Percentiles rank a stretch among this genome's conserved stretches.
These are phyloP conservation scores for Stegastes partitus DNA, from an alignment of 2,113 vertebrate species.

Conservation along the genomic window DNA sequence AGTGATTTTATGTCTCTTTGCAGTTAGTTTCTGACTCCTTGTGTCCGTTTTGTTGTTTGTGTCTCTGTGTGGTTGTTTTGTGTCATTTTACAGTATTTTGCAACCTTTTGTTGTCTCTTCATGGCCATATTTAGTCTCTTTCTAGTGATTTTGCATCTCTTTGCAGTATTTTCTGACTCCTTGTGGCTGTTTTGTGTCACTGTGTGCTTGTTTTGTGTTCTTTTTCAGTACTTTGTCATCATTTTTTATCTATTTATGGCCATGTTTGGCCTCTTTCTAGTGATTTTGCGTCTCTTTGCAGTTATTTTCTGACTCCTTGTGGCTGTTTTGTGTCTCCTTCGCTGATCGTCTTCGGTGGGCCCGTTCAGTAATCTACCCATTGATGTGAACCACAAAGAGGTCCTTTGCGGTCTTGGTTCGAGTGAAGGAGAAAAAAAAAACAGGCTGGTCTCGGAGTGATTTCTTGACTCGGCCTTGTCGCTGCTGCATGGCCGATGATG, in stretches of 20 bases:
- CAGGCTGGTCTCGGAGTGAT: slow-evolving; percentile 24
- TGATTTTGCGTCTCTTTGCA: background rate
- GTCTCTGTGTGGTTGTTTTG: background rate
- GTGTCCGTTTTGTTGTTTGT: background rate
- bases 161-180: background rate
- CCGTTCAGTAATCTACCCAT: slow-evolving; percentile 10
- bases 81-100: background rate
- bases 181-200: background rate
- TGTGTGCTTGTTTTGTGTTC: background rate
- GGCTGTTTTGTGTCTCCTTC: background rate
- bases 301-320: background rate
- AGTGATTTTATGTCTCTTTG: background rate
- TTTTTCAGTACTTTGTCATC: background rate
- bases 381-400: slow-evolving; percentile 40
- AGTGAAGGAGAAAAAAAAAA: slow-evolving; percentile 1
- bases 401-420: slow-evolving; percentile 38
- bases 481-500: slow-evolving; percentile 65
- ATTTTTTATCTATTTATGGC: background rate
- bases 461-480: slow-evolving; percentile 58
- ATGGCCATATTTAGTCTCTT: background rate
- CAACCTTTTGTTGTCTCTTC: background rate
- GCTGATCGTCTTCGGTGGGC: slow-evolving; percentile 4
- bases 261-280: background rate
- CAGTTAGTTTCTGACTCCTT: background rate
- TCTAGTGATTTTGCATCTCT: background rate